These are phyloP conservation scores for Telenomus remus DNA, from an alignment of 1,140 invertebrate genomes.

Conservation along the genomic window DNA sequence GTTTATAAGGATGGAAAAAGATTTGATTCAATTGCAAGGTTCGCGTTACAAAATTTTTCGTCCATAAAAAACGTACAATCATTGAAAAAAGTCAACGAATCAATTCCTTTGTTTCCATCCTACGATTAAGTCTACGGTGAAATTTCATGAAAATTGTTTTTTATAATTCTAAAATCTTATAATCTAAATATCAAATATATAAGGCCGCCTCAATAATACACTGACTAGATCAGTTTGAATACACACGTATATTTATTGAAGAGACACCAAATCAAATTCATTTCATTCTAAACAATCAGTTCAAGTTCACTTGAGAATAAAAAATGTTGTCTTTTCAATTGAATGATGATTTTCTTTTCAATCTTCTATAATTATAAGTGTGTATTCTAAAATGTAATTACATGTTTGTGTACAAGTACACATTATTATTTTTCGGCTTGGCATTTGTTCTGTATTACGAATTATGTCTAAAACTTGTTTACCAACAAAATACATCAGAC, in stretches of 20 bases:
- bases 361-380: conserved; percentile 11
- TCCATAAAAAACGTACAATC: conserved; percentile 35
- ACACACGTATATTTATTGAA: conserved; percentile 50
- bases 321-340: neutral
- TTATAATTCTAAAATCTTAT: conserved; percentile 38
- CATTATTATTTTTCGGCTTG: conserved; percentile 57
- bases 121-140: conserved; percentile 29
- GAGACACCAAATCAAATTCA: conserved; percentile 2
- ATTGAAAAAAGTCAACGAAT: conserved; percentile 8
- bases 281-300: neutral
- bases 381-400: conserved; percentile 17
- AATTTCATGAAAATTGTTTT: conserved; percentile 17
- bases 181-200: conserved; percentile 71
- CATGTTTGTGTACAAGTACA: conserved; percentile 28
- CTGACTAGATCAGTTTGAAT: conserved; percentile 76
- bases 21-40: conserved; percentile 4
- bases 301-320: neutral
- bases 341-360: neutral
- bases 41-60: conserved; percentile 1
- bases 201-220: conserved; percentile 76
- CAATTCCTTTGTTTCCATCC: conserved; percentile 31
- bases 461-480: conserved; percentile 45
- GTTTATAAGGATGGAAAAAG: conserved; percentile 39
- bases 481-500: conserved; percentile 72
- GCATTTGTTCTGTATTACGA: conserved; percentile 47